phyloP scores from a whole-genome alignment of 2,888 invertebrate genomes.

The Alentia gelatinosa region DNA sequence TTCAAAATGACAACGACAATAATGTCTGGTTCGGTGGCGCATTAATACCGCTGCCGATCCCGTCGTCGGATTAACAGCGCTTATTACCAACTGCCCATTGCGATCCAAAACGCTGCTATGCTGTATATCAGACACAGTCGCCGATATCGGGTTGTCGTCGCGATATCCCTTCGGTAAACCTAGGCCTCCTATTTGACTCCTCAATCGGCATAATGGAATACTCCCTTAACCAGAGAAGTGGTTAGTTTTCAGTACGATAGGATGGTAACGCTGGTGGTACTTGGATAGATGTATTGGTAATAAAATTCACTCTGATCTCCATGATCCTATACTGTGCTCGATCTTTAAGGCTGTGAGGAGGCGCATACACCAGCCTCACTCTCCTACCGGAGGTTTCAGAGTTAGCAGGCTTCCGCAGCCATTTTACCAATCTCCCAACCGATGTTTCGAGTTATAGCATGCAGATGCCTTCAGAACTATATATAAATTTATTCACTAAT shows the following conservation, averaged over 20 bases:
- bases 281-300: neutral
- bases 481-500: neutral
- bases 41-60: no score
- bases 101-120: neutral
- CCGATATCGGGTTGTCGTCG: neutral
- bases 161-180: neutral
- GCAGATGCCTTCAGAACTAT: neutral
- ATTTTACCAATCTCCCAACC: neutral
- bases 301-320: neutral
- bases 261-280: neutral
- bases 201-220: no score
- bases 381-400: no score
- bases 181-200: neutral
- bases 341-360: neutral
- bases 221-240: neutral
- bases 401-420: neutral
- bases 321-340: neutral
- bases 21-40: no score
- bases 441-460: neutral
- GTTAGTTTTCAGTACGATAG: neutral
- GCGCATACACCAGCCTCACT: neutral
- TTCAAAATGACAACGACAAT: no score
- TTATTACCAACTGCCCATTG: no score
- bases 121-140: neutral
- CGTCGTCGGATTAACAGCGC: no score